phyloP scores from a whole-genome alignment of 2,888 invertebrate species.

The Diaperis boleti region DNA sequence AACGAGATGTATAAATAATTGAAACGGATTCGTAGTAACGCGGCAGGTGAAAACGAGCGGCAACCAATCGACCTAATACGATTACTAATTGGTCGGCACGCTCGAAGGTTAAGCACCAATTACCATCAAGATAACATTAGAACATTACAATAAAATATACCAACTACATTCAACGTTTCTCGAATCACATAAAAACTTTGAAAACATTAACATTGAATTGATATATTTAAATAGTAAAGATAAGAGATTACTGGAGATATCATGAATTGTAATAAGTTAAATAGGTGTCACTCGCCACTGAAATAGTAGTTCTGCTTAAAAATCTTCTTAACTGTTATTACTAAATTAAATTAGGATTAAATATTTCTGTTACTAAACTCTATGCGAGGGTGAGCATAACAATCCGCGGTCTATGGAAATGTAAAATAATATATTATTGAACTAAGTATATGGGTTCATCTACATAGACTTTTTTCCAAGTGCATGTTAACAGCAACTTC shows the following conservation, averaged over 20 bases:
- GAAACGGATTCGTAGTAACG: conserved; percentile 47
- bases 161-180: conserved; percentile 61
- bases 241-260: conserved; percentile 47
- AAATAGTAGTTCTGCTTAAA: conserved; percentile 48
- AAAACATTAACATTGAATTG: conserved; percentile 67
- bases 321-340: conserved; percentile 40
- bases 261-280: conserved; percentile 41
- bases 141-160: conserved; percentile 61
- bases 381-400: conserved; percentile 64
- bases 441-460: conserved; percentile 22
- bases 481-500: background rate
- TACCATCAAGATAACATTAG: conserved; percentile 59
- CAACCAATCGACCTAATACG: conserved; percentile 15
- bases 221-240: conserved; percentile 57
- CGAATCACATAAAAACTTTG: conserved; percentile 66
- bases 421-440: conserved; percentile 42
- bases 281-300: conserved; percentile 42
- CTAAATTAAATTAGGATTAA: conserved; percentile 60
- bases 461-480: conserved; percentile 28
- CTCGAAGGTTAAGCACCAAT: conserved; percentile 58
- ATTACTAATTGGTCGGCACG: conserved; percentile 9
- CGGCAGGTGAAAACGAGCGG: conserved; percentile 52
- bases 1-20: conserved; percentile 50
- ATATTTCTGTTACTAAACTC: conserved; percentile 57
- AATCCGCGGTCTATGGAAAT: conserved; percentile 59